These are phyloP conservation scores for Clunio marinus DNA, from an alignment of 2,888 invertebrate species.

Conservation along the genomic window DNA sequence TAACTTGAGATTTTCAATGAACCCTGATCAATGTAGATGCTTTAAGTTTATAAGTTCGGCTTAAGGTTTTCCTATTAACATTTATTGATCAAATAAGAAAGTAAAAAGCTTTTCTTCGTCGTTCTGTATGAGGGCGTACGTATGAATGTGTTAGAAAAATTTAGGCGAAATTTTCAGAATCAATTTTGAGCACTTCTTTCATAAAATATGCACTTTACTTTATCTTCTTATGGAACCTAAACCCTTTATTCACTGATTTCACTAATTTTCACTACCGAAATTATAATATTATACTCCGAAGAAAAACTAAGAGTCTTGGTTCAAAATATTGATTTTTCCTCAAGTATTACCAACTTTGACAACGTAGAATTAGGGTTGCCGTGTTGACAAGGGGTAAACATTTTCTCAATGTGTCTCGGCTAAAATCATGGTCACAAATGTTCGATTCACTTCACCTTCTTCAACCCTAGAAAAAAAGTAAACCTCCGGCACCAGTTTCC, in stretches of 20 bases:
- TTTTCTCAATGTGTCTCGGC: too few relatives aligned
- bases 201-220: constrained; percentile 21
- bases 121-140: constrained; percentile 35
- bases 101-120: constrained; percentile 18
- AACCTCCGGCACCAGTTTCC: too few relatives aligned
- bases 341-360: constrained; percentile 20
- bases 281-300: constrained; percentile 28
- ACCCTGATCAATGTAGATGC: not conserved
- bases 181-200: constrained; percentile 25
- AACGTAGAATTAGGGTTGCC: too few relatives aligned
- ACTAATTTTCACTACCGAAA: constrained; percentile 37
- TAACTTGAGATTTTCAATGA: too few relatives aligned
- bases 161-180: constrained; percentile 30
- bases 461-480: too few relatives aligned
- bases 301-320: constrained; percentile 25
- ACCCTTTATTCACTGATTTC: constrained; percentile 25
- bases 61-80: constrained; percentile 20
- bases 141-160: constrained; percentile 36
- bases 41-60: too few relatives aligned
- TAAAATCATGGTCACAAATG: too few relatives aligned
- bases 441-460: too few relatives aligned
- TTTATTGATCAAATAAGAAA: constrained; percentile 39
- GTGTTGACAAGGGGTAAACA: too few relatives aligned
- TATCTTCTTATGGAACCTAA: constrained; percentile 2
- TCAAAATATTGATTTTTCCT: constrained; percentile 39